Evolutionary conservation across 2,113 vertebrate species (phyloP), one percentile per base, ranked within the genome.

Genomic region (Mirza zaza): DNA sequence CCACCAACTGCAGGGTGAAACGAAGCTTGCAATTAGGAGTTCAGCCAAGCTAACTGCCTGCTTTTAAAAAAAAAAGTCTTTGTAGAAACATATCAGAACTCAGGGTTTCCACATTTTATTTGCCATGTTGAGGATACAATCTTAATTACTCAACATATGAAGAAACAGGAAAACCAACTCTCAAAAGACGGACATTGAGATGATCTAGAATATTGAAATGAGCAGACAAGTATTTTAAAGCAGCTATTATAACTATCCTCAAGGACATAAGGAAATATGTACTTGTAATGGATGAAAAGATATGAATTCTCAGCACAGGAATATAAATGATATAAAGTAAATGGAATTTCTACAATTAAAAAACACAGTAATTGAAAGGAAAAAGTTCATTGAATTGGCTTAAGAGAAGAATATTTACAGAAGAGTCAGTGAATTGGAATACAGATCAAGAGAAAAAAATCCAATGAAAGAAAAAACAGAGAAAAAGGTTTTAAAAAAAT

Each of bases 261-360:
- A 91, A 94, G 21, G 18, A 52, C 83, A 21, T 77, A 83, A 87
- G 57, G n/a, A 18, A 77, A 96, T 63, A 92, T 77, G n/a, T 61
- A 42, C 68, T 83, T 34, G 1, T 45, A 77, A 82, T 88, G 77
- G 57, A 61, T 25, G 8, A 87, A 73, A 87, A 82, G 36, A 75
- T 36, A 83, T 2, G 50, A 90, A 94, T 81, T 70, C 8, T 73
- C 20, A 21, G 25, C 25, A 75, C 7, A 29, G 55, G 73, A 63
- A 73, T 89, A 73, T 34, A 87, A 63, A 70, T 73, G 73, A 80
- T 61, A 90, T 85, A 89, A 80, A 73, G 23, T 36, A 92, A 79
- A 52, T 39, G 15, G 48, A 92, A 89, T 80, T 80, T 85, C 55
- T 42, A 90, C 48, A 85, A 92, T 32, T 63, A 50, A 70, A 63